Evolutionary conservation across 30 jellyfish, hydroid and myxozoan genomes (phyloP).

Genomic region (Pelagia noctiluca): DNA sequence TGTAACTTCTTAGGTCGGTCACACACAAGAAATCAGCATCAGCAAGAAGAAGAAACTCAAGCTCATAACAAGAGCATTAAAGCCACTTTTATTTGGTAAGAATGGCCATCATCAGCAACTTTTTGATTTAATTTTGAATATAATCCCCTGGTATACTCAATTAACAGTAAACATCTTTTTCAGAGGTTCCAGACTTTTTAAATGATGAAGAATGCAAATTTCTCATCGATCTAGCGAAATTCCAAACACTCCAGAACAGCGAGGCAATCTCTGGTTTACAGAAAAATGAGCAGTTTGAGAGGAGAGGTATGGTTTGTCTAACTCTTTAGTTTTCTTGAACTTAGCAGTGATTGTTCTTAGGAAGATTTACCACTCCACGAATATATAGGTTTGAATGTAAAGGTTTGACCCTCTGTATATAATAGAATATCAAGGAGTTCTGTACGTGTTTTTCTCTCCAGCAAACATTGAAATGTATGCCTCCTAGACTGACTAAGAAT

Average conservation of each 20-base stretch:
- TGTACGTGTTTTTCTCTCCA: too few relatives aligned
- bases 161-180: background rate
- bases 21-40: background rate
- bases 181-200: constrained; percentile 84
- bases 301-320: too few relatives aligned
- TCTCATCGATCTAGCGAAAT: constrained; percentile 39
- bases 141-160: background rate
- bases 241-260: constrained; percentile 14
- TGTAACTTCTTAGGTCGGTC: too few relatives aligned
- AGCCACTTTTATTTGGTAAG: constrained; percentile 85
- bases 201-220: constrained; percentile 65
- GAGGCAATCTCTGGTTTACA: constrained; percentile 48
- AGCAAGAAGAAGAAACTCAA: constrained; percentile 40
- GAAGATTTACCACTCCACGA: too few relatives aligned
- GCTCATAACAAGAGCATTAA: constrained; percentile 75
- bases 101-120: background rate
- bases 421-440: too few relatives aligned
- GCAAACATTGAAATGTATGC: too few relatives aligned
- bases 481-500: too few relatives aligned
- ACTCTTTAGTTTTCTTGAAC: too few relatives aligned
- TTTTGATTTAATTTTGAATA: background rate
- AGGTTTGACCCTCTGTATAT: too few relatives aligned
- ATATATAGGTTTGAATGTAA: too few relatives aligned
- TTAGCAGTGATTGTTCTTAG: too few relatives aligned
- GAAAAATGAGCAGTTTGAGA: background rate